These are phyloP conservation scores for Aphelenchoides bicaudatus DNA, from an alignment of 2,888 invertebrate species.

Conservation along the genomic window DNA sequence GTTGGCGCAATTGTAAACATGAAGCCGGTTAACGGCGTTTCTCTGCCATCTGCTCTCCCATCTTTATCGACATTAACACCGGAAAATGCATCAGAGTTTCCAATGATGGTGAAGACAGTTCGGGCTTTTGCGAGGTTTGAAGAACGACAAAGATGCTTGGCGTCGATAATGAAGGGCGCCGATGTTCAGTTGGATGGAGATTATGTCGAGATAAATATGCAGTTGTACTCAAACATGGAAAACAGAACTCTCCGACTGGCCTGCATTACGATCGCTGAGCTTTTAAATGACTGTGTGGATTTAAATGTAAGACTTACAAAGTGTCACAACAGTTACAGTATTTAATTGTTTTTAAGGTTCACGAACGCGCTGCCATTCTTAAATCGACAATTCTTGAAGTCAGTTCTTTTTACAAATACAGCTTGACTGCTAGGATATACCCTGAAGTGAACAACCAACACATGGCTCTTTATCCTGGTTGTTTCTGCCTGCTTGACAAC, in stretches of 20 bases:
- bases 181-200: slow-evolving; percentile 12
- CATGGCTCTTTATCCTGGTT: slow-evolving; percentile 18
- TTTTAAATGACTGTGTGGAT: not conserved
- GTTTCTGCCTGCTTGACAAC: slow-evolving; percentile 2
- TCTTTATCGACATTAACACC: not conserved
- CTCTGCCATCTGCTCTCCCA: not conserved
- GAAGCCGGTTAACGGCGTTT: too few relatives aligned
- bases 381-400: slow-evolving; percentile 11
- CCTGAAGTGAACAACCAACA: slow-evolving; percentile 10
- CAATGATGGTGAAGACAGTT: not conserved
- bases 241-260: slow-evolving; percentile 18
- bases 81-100: not conserved
- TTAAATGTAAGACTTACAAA: too few relatives aligned
- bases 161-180: not conserved
- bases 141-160: slow-evolving; percentile 13
- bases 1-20: slow-evolving; percentile 6
- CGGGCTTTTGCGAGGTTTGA: slow-evolving; percentile 12
- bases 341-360: too few relatives aligned
- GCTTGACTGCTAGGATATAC: not conserved
- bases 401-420: slow-evolving; percentile 7
- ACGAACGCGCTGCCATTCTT: not conserved
- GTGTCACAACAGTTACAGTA: too few relatives aligned
- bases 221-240: slow-evolving; percentile 15
- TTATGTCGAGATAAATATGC: slow-evolving; percentile 11
- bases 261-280: slow-evolving; percentile 15